Percentiles rank a stretch among this genome's conserved stretches.
Conservation (phyloP, 2,797 vertebrate genomes). For the Sorex maritimensis region DNA sequence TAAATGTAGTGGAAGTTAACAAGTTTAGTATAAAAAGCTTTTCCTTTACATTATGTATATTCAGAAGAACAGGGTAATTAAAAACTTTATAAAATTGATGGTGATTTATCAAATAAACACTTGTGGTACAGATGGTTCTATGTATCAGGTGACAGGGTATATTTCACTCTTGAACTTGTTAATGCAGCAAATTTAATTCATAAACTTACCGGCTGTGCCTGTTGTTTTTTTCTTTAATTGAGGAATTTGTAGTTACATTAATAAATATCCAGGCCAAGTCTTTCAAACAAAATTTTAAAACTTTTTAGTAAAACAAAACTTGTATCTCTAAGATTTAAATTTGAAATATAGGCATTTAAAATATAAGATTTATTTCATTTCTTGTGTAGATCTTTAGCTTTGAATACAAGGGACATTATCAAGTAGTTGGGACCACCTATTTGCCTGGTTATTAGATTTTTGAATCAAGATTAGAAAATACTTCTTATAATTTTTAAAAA, state of each 20-base stretch:
- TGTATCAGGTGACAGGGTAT: slow-evolving; percentile 90
- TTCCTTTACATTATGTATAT: slow-evolving; percentile 74
- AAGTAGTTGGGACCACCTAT: slow-evolving; percentile 25
- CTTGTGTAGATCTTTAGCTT: slow-evolving; percentile 82
- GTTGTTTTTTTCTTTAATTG: slow-evolving; percentile 85
- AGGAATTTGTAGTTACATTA: slow-evolving; percentile 82
- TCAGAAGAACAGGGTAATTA: slow-evolving; percentile 88
- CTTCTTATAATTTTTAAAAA: slow-evolving; percentile 32
- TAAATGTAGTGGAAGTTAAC: slow-evolving; percentile 82
- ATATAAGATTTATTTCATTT: slow-evolving; percentile 79
- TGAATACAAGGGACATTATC: slow-evolving; percentile 66
- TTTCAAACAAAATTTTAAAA: slow-evolving; percentile 68
- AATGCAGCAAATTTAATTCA: slow-evolving; percentile 77
- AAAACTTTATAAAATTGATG: slow-evolving; percentile 83
- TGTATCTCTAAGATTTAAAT: slow-evolving; percentile 76
- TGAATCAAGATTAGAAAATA: slow-evolving; percentile 62
- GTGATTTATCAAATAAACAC: slow-evolving; percentile 81
- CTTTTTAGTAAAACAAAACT: slow-evolving; percentile 81
- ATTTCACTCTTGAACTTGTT: slow-evolving; percentile 86
- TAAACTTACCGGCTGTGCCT: slow-evolving; percentile 90
- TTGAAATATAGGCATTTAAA: slow-evolving; percentile 85
- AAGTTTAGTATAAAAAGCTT: slow-evolving; percentile 75
- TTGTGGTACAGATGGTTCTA: slow-evolving; percentile 80
- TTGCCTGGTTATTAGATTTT: slow-evolving; percentile 43
- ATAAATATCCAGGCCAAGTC: slow-evolving; percentile 86